A percentile compares a stretch with the other conserved stretches of the same genome.
Conservation (phyloP, 2,113 vertebrate genomes). For the Paramormyrops kingsleyae region DNA sequence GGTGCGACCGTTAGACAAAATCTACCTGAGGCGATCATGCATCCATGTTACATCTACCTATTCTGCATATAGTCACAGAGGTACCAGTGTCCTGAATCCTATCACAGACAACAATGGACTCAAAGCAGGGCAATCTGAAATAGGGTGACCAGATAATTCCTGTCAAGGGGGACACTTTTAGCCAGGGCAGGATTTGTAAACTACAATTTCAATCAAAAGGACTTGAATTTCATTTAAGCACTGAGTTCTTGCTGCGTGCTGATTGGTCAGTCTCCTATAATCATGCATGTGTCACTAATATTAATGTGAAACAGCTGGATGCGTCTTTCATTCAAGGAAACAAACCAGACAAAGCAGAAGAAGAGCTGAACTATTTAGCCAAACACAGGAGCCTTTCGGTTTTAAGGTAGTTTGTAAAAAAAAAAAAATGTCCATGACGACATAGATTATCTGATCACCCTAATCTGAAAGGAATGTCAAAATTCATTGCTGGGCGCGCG, state of each 20-base stretch:
- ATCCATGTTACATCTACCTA: not conserved
- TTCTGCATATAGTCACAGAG: not conserved
- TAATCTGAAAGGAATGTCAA: not conserved
- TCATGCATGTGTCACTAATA: not conserved
- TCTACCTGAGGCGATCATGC: not conserved
- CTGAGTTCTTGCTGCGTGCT: not conserved
- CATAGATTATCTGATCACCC: not conserved
- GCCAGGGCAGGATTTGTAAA: not conserved
- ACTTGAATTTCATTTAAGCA: not conserved
- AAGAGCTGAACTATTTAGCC: not conserved
- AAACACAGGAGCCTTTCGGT: not conserved
- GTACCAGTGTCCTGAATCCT: not conserved
- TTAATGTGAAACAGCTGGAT: not conserved
- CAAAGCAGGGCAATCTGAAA: not conserved
- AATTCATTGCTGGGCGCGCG: not conserved
- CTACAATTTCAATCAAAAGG: not conserved
- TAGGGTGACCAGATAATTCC: not conserved
- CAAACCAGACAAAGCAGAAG: not conserved
- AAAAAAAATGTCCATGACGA: not conserved
- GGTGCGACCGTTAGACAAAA: not conserved
- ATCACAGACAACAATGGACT: not conserved
- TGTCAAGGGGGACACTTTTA: not conserved
- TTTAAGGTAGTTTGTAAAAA: not conserved
- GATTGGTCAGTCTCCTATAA: not conserved
- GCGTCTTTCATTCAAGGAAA: not conserved